These are phyloP conservation scores for Solea solea DNA, from an alignment of 2,113 vertebrate species.

Conservation along the genomic window DNA sequence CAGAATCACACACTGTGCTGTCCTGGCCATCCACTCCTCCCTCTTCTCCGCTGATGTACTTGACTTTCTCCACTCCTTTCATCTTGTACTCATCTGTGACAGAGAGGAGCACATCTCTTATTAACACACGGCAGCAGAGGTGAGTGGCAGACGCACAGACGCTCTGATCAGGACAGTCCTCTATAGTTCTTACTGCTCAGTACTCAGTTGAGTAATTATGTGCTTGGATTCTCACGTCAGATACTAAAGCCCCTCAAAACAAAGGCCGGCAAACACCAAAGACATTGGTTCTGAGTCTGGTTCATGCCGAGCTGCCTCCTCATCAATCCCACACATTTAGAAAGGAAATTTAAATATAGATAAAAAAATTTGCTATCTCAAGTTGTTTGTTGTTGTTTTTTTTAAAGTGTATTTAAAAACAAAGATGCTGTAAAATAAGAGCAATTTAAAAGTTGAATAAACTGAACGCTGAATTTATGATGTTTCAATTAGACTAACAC, in stretches of 20 bases:
- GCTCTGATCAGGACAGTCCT: constrained; percentile 27
- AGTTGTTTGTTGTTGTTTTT: no score
- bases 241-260: constrained; percentile 57
- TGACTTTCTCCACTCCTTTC: constrained; percentile 94
- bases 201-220: constrained; percentile 64
- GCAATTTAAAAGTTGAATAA: no score
- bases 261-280: constrained; percentile 56
- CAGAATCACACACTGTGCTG: constrained; percentile 69
- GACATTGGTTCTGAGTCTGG: constrained; percentile 47
- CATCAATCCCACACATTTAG: constrained; percentile 27
- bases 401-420: no score
- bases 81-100: constrained; percentile 93
- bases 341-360: constrained; percentile 27
- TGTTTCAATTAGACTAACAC: no score
- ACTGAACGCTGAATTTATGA: no score
- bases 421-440: no score
- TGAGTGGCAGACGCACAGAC: no score
- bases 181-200: constrained; percentile 52
- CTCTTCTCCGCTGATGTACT: constrained; percentile 80
- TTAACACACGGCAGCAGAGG: constrained; percentile 31
- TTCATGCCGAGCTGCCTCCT: constrained; percentile 34
- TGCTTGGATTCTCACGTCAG: constrained; percentile 57
- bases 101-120: constrained; percentile 40
- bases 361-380: no score
- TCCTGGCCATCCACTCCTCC: constrained; percentile 77